phyloP scores from a whole-genome alignment of 2,113 vertebrate genomes.

The Nycticorax nycticorax region DNA sequence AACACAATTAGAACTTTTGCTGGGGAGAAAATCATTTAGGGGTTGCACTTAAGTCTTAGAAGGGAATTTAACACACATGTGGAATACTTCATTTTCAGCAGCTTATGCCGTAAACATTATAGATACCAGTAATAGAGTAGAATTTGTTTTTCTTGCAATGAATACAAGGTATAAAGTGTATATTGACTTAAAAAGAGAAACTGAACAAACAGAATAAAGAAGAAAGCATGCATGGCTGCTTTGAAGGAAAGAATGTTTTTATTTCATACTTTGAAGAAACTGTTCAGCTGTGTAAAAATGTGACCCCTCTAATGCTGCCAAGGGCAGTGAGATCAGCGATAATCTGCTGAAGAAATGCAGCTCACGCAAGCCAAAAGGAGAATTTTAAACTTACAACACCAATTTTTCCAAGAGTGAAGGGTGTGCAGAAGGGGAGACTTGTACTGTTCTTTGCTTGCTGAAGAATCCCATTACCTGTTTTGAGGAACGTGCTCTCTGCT shows the following conservation, averaged over 20 bases:
- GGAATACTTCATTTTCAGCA: neutral
- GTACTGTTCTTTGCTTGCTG: neutral
- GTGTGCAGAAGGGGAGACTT: neutral
- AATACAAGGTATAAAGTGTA: slow-evolving; percentile 43
- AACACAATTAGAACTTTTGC: slow-evolving; percentile 33
- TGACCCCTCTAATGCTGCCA: slow-evolving; percentile 64
- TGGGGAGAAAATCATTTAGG: neutral
- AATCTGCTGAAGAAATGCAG: slow-evolving; percentile 61
- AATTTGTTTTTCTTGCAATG: slow-evolving; percentile 15
- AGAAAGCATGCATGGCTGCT: slow-evolving; percentile 45
- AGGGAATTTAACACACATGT: neutral
- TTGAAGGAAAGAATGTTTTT: slow-evolving; percentile 61
- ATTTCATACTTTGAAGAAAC: slow-evolving; percentile 64
- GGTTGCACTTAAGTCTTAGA: neutral
- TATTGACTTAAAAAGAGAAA: slow-evolving; percentile 54
- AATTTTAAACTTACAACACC: slow-evolving; percentile 13
- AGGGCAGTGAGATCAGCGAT: slow-evolving; percentile 58
- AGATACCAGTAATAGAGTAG: neutral
- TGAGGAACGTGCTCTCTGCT: neutral
- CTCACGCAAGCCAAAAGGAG: slow-evolving; percentile 32
- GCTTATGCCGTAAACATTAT: neutral
- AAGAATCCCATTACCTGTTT: neutral
- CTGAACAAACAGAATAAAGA: slow-evolving; percentile 57
- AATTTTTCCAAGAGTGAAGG: neutral
- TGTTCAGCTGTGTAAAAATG: slow-evolving; percentile 60